Evolutionary conservation across 2,113 vertebrate species (phyloP).

Genomic region (Lethenteron camtschaticum): DNA sequence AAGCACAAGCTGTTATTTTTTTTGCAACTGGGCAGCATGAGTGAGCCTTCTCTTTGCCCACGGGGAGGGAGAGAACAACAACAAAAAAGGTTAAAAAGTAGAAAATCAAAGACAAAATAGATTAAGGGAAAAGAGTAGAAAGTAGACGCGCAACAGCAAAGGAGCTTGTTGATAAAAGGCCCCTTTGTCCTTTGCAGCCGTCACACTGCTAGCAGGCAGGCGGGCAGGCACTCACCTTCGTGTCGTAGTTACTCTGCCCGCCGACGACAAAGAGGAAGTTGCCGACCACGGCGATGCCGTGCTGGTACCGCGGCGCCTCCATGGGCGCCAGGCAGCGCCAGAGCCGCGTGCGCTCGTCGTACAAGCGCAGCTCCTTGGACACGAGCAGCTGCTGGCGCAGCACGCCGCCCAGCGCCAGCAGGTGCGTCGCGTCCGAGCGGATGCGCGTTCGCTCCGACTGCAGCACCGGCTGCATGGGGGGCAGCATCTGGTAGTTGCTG

Average conservation of each 20-base stretch:
- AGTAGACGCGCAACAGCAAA: background rate
- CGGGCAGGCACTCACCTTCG: constrained; percentile 16
- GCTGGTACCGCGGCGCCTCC: constrained; percentile 39
- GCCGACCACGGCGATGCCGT: constrained; percentile 34
- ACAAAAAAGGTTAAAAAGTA: too few species aligned
- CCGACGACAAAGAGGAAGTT: constrained; percentile 43
- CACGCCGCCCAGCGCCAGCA: constrained; percentile 34
- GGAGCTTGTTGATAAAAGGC: too few species aligned
- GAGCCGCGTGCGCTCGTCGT: constrained; percentile 19
- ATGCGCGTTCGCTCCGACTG: constrained; percentile 36
- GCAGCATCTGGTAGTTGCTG: constrained; percentile 51
- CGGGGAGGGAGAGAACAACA: too few species aligned
- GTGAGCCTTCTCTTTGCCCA: too few species aligned
- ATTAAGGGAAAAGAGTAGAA: background rate
- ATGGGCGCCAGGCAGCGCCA: constrained; percentile 36
- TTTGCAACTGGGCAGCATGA: too few species aligned
- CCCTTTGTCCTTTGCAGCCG: too few species aligned
- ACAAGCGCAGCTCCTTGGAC: constrained; percentile 33
- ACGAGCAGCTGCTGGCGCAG: constrained; percentile 44
- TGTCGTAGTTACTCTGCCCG: constrained; percentile 44
- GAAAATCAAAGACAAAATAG: too few species aligned
- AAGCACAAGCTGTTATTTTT: too few species aligned
- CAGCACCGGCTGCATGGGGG: constrained; percentile 33
- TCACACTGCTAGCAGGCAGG: too few species aligned
- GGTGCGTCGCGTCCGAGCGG: constrained; percentile 28